Percentiles rank a stretch among this genome's conserved stretches.
phyloP scores from a whole-genome alignment of 2,888 invertebrate species.

The Junonia oenone region DNA sequence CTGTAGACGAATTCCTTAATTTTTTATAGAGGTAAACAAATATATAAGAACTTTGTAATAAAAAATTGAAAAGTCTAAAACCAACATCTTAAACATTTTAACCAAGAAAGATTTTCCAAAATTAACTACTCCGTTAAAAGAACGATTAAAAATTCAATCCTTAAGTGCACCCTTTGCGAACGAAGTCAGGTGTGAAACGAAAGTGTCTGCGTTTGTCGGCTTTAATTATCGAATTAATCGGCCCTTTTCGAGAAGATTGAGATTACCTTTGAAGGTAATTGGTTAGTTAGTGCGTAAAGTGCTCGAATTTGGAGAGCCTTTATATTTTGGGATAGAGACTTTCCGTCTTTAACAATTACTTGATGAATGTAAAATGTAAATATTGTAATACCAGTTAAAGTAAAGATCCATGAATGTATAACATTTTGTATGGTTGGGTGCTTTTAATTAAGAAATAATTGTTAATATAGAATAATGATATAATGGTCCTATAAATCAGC shows the following conservation, averaged over 20 bases:
- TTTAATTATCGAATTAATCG: conserved; percentile 45
- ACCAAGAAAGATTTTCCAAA: conserved; percentile 9
- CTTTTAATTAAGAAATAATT: too few relatives aligned
- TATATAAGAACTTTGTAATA: too few relatives aligned
- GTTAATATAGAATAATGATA: too few relatives aligned
- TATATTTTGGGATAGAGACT: neutral
- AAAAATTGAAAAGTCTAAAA: neutral
- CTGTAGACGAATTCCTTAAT: too few relatives aligned
- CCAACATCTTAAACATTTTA: neutral
- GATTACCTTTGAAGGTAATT: conserved; percentile 41
- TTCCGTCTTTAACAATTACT: neutral
- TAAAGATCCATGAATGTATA: too few relatives aligned
- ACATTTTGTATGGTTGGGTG: too few relatives aligned
- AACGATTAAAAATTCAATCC: conserved; percentile 45
- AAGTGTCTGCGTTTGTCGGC: conserved; percentile 44
- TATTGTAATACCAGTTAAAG: too few relatives aligned
- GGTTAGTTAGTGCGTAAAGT: conserved; percentile 35
- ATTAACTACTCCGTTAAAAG: conserved; percentile 31
- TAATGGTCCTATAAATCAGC: too few relatives aligned
- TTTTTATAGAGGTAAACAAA: too few relatives aligned
- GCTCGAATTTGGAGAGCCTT: neutral
- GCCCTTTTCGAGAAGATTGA: conserved; percentile 34
- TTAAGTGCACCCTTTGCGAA: conserved; percentile 41
- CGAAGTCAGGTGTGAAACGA: conserved; percentile 48
- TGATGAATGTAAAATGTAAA: neutral